Evolutionary conservation across 2,888 invertebrate species (phyloP), one percentile per base, ranked within the genome.

Genomic region (Oligia latruncula): DNA sequence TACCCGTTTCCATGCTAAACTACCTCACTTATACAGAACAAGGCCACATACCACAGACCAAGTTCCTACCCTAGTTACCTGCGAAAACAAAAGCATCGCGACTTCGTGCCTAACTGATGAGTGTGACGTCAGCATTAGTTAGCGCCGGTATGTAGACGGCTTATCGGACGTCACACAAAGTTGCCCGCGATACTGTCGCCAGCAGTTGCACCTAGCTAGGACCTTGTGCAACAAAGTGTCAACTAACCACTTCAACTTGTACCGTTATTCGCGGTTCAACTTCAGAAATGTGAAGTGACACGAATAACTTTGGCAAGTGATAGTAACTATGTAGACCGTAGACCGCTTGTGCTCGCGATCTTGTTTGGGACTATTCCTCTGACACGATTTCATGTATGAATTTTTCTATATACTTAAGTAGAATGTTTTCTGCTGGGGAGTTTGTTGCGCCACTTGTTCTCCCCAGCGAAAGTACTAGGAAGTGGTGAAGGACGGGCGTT

Each of bases 181-280:
- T 93, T 92, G 83, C 71, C 70, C 68, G 87, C 85, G 90, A 88
- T 91, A 90, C 89, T 91, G 92, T 88, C 90, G 83, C 35, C 86
- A 87, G 77, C 91, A 93, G 92, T 91, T 90, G 93, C 93, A 95
- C 94, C 95, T 93, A 89, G 90, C 90, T 88, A 92, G 92, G 93
- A 93, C 94, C 95, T 93, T 92, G 80, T 62, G 93, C 93, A 94
- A 94, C 95, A 93, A 95, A 94, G 93, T 95, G 93, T 94, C 95
- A 94, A 92, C 93, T 92, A 93, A 93, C 93, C 93, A 92, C 92
- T 94, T 92, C 93, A 92, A 94, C 92, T 93, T 90, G 89, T 91
- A 87, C 91, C 86, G 89, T 89, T 91, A 88, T 85, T 88, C 90
- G 90, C 85, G 85, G 86, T 88, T 76, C 83, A 92, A 93, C 92